Evolutionary conservation across 2,888 invertebrate genomes (phyloP).

Genomic region (Hemicrepidius hirtus): DNA sequence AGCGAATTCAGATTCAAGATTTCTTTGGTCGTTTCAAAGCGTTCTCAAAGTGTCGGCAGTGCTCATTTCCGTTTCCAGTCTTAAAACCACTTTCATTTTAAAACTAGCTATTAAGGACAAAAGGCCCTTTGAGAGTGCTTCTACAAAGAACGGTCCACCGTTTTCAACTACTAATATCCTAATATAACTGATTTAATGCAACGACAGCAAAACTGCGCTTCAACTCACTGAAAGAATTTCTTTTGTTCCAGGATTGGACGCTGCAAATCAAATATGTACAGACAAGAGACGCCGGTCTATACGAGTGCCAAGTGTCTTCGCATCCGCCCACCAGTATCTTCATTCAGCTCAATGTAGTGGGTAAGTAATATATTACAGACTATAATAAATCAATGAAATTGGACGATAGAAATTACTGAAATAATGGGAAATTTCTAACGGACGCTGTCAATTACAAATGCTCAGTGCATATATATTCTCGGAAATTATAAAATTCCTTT

Average conservation of each 20-base stretch:
- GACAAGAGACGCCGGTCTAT: slow-evolving; percentile 88
- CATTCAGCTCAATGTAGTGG: slow-evolving; percentile 88
- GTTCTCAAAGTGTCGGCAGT: slow-evolving; percentile 5
- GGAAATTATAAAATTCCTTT: slow-evolving; percentile 15
- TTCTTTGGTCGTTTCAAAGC: slow-evolving; percentile 12
- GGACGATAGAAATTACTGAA: no score
- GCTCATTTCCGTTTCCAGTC: slow-evolving; percentile 29
- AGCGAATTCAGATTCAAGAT: slow-evolving; percentile 9
- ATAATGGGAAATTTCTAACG: no score
- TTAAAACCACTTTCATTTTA: slow-evolving; percentile 23
- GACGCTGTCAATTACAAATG: not conserved
- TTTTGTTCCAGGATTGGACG: slow-evolving; percentile 85
- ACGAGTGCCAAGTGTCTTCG: slow-evolving; percentile 94
- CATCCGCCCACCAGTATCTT: slow-evolving; percentile 94
- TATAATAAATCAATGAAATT: not conserved
- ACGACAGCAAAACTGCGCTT: slow-evolving; percentile 8
- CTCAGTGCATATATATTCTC: not conserved
- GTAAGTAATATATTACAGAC: slow-evolving; percentile 76
- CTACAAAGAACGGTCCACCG: not conserved
- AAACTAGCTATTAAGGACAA: slow-evolving; percentile 20
- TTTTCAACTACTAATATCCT: slow-evolving; percentile 22
- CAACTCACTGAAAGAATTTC: not conserved
- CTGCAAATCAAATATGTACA: slow-evolving; percentile 93
- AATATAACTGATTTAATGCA: slow-evolving; percentile 38
- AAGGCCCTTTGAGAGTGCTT: slow-evolving; percentile 22